phyloP scores from a whole-genome alignment of 2,797 vertebrate species.

The Gephyroberyx darwinii region DNA sequence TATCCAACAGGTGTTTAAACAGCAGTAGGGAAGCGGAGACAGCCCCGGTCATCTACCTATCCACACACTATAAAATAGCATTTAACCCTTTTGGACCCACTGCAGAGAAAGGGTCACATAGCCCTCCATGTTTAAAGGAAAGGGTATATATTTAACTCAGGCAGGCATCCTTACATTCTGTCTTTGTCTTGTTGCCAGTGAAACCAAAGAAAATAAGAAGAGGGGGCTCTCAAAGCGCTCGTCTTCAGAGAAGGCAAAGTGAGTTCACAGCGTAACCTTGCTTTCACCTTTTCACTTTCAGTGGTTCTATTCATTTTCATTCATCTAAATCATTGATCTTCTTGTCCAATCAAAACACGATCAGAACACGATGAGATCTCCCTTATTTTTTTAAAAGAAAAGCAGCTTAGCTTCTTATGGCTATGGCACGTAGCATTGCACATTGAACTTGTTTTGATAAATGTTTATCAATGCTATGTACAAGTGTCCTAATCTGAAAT shows the following conservation, averaged over 20 bases:
- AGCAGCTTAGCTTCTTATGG: background rate
- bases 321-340: background rate
- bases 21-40: constrained; percentile 51
- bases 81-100: constrained; percentile 35
- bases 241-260: constrained; percentile 83
- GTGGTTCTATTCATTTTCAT: constrained; percentile 4
- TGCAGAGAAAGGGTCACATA: constrained; percentile 59
- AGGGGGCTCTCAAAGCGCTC: constrained; percentile 79
- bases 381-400: background rate
- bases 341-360: constrained; percentile 5
- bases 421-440: background rate
- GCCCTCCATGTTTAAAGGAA: constrained; percentile 20
- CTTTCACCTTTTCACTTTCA: constrained; percentile 12
- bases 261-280: constrained; percentile 45
- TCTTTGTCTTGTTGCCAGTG: constrained; percentile 75
- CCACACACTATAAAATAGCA: constrained; percentile 44
- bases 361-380: background rate
- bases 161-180: background rate
- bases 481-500: constrained; percentile 30
- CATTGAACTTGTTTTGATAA: constrained; percentile 6
- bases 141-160: constrained; percentile 27
- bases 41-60: constrained; percentile 47
- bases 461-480: constrained; percentile 5
- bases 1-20: constrained; percentile 75
- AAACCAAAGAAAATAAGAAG: constrained; percentile 88